Evolutionary conservation across 35 echinoderm and acorn worm genomes (phyloP).

Genomic region (Anneissia japonica): DNA sequence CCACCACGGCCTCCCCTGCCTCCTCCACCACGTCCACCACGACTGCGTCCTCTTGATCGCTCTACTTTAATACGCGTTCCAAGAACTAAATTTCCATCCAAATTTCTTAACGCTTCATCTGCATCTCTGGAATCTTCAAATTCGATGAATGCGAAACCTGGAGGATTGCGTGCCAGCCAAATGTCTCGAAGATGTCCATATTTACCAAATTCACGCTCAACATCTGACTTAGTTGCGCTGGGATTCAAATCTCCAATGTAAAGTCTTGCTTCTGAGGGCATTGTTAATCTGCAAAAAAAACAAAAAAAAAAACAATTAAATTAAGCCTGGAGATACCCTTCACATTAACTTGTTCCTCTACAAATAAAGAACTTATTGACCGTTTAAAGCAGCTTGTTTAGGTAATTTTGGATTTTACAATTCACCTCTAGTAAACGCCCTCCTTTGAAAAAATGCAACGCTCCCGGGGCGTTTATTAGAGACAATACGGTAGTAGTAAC

Average conservation of each 20-base stretch:
- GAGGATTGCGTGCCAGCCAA: slow-evolving; percentile 91
- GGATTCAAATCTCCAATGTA: slow-evolving; percentile 72
- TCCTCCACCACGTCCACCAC: slow-evolving; percentile 61
- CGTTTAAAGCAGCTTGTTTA: background rate
- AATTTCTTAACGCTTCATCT: slow-evolving; percentile 55
- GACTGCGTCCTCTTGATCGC: slow-evolving; percentile 56
- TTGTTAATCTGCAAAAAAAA: slow-evolving; percentile 26
- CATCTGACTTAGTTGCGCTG: slow-evolving; percentile 57
- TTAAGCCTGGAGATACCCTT: background rate
- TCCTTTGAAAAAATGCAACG: no score
- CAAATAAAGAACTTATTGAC: background rate
- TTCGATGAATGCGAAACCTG: slow-evolving; percentile 96
- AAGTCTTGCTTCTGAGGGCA: slow-evolving; percentile 64
- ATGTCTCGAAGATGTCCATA: slow-evolving; percentile 70
- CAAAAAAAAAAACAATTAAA: background rate
- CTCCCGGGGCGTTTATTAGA: no score
- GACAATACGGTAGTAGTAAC: no score
- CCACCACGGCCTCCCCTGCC: slow-evolving; percentile 48
- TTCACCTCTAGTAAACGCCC: background rate
- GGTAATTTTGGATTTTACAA: background rate
- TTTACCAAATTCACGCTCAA: slow-evolving; percentile 67
- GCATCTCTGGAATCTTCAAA: slow-evolving; percentile 60
- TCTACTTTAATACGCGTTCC: slow-evolving; percentile 80
- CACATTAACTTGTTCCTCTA: background rate
- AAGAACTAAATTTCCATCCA: slow-evolving; percentile 63